Evolutionary conservation across 2,113 vertebrate genomes (phyloP), one percentile per base, ranked within the genome.

Genomic region (Myanophis thanlyinensis): DNA sequence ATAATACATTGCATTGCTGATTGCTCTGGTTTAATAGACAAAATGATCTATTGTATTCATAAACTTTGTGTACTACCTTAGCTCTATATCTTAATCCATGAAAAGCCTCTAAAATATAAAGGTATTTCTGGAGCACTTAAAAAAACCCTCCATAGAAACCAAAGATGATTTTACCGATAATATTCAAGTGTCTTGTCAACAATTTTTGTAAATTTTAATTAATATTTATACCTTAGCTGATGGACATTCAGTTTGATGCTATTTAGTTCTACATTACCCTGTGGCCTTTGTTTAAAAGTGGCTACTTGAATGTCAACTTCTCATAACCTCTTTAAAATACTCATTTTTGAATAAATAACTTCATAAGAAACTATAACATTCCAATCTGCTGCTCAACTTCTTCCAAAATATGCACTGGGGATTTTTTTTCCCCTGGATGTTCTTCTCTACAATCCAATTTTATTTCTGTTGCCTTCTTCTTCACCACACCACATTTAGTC

Each of bases 11-110:
- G 73, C 90, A 30, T 22, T 87, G 91, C 53, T 67, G 62, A 95
- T 56, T 52, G 23, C 53, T 46, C 5, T 7, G 27, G 44, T 87
- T 95, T 53, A 27, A 85, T 8, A 54, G 89, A 80, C 51, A 87
- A 53, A 80, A 87, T 89, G 67, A 94, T 93, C 86, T 0, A 1
- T 85, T n/a, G 56, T 40, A 8, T 56, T 35, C 20, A 88, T 92
- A 85, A 91, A 87, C n/a, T 47, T 90, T 47, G 89, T 90, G 30
- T 80, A 52, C 30, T 30, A 95, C 3, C 0, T 93, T 93, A 67
- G 25, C 40, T 80, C 22, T 89, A 7, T 89, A 87, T 67, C 47
- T 49, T 0, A 18, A 0, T 53, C 49, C 89, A 92, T 12, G 27
- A 30, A 93, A 62, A 94, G 10, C 73, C 84, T 56, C 11, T 11